phyloP scores from a whole-genome alignment of 2,888 invertebrate genomes.

The Zaprionus lineosus region DNA sequence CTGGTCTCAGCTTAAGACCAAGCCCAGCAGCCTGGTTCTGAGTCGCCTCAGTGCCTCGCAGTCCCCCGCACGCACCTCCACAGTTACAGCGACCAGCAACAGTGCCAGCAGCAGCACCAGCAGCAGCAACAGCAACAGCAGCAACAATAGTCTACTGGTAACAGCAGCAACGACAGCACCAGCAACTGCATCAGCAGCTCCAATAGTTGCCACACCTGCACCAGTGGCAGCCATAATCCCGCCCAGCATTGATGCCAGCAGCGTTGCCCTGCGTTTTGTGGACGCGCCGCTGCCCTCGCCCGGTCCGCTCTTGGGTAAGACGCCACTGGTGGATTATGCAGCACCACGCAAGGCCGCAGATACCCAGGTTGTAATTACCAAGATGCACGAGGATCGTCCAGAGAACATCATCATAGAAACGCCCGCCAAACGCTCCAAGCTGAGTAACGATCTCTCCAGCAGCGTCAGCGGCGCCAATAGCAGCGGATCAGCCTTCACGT shows the following conservation, averaged over 20 bases:
- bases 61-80: constrained; percentile 67
- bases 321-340: constrained; percentile 89
- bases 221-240: constrained; percentile 10
- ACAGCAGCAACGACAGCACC: background rate
- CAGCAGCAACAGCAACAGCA: background rate
- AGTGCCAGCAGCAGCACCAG: constrained; percentile 1
- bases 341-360: constrained; percentile 74
- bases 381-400: constrained; percentile 81
- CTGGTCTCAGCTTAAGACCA: constrained; percentile 83
- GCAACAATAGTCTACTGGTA: too few species aligned
- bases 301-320: constrained; percentile 91
- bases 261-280: constrained; percentile 82
- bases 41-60: constrained; percentile 79
- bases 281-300: constrained; percentile 90
- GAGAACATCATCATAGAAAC: constrained; percentile 40
- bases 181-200: background rate
- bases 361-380: constrained; percentile 80
- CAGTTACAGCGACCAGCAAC: constrained; percentile 29
- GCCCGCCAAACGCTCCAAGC: constrained; percentile 61
- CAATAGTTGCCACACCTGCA: constrained; percentile 1
- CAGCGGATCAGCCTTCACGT: constrained; percentile 1
- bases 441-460: constrained; percentile 13
- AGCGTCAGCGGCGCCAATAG: background rate
- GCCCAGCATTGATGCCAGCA: constrained; percentile 29
- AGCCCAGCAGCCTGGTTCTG: constrained; percentile 86